phyloP scores from a whole-genome alignment of 2,888 invertebrate genomes.

The Sphaerophoria rueppellii region DNA sequence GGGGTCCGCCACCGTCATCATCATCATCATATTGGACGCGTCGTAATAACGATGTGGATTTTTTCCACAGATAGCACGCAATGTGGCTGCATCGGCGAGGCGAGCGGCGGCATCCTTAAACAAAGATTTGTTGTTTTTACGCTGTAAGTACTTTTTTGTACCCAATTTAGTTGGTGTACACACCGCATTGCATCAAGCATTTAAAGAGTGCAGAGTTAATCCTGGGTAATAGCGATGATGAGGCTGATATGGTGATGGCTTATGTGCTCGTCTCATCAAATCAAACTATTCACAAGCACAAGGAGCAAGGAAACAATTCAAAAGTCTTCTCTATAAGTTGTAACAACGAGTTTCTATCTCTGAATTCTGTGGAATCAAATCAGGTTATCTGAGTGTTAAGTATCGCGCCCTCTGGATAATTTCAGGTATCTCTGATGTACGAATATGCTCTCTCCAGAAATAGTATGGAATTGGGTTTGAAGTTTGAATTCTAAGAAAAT shows the following conservation, averaged over 20 bases:
- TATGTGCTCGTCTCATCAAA: conserved; percentile 37
- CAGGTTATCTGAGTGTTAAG: conserved; percentile 74
- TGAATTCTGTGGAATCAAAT: conserved; percentile 70
- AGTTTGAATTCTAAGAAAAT: conserved; percentile 69
- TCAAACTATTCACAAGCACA: background rate
- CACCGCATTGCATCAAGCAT: conserved; percentile 71
- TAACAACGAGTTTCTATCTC: conserved; percentile 7
- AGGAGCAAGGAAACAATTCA: background rate
- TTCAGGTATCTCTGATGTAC: conserved; percentile 22
- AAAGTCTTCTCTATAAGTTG: conserved; percentile 30
- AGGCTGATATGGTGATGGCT: conserved; percentile 54
- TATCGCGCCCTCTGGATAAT: conserved; percentile 73
- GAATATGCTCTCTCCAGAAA: background rate
- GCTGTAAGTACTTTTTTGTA: conserved; percentile 73
- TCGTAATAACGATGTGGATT: conserved; percentile 76
- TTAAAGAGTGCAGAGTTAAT: conserved; percentile 73
- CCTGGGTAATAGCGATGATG: conserved; percentile 70
- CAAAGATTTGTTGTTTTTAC: conserved; percentile 75
- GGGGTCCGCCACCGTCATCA: conserved; percentile 3
- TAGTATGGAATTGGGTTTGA: conserved; percentile 24
- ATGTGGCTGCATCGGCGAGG: conserved; percentile 66
- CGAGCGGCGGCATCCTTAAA: conserved; percentile 73
- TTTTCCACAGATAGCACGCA: conserved; percentile 75
- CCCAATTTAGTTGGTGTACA: conserved; percentile 72
- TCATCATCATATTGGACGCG: conserved; percentile 52